Base-by-base conservation (phyloP, 2,888 invertebrate genomes). In the Cremastinae sp. region DNA sequence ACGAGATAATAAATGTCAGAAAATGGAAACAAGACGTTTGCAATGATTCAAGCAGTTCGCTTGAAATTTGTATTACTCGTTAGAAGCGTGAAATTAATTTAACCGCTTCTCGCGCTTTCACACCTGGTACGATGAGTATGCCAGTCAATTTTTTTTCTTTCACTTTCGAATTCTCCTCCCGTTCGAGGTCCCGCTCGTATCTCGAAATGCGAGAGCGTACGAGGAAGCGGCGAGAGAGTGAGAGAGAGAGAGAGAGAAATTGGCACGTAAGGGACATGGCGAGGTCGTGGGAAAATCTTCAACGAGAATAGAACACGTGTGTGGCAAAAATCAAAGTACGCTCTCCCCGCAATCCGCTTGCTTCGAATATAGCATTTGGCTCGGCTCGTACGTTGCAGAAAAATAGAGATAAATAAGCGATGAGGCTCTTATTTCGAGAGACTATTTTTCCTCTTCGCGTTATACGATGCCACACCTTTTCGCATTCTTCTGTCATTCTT, bases 271-370 rank as follows among this genome's bases (percentile, higher is more conserved):
- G 51, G n/a, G 38, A 41, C 41, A 28, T 28, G 36, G 9, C 64
- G 64, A 64, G 64, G 64, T 64, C 64, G 64, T 64, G 64, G 64
- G 64, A 64, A 64, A 51, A 64, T 64, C 62, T 34, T 20, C 43
- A 18, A 10, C 54, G 38, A 36, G 5, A 56, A 36, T 56, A 36
- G 54, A 36, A 56, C 12, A 56, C 54, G 54, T n/a, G n/a, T n/a
- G n/a, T 14, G 54, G 36, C 16, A 28, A 4, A 36, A 12, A 41
- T 12, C 14, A 18, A 22, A 28, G n/a, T 56, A 36, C 28, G 28
- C 28, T 28, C 28, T 28, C n/a, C n/a, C n/a, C n/a, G 16, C 61
- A 16, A 0, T 22, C 10, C n/a, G n/a, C n/a, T 12, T n/a, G 14
- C 47, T 16, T 14, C 7, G 45, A 45, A 47, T 61, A 61, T 61